Base-by-base conservation (phyloP, 1,140 invertebrate species). In the Drosophila simulans region DNA sequence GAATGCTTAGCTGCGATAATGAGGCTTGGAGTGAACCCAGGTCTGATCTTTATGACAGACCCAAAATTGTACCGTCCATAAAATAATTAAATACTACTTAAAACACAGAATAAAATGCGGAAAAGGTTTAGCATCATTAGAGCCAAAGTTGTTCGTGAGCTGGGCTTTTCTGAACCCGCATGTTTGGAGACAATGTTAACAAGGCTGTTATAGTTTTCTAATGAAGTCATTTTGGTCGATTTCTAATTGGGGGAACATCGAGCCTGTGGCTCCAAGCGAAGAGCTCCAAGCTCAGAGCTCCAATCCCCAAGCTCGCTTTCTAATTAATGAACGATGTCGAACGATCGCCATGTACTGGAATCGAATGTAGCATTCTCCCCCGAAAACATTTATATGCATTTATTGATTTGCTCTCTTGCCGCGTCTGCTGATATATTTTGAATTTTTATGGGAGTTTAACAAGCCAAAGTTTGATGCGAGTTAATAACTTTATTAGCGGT, bases 181-280 rank as follows among this genome's bases (percentile, higher is more conserved):
- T 79, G 73, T 70, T 40, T 52, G 46, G 65, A 77, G 79, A 88
- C 56, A 76, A 85, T 68, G 66, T 86, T 86, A 86, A 86, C 83
- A 86, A 83, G 83, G 70, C 62, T 88, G 83, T 86, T 86, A 86
- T 86, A 88, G 83, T 86, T 86, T 86, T 88, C 83, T 86, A 86
- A 86, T 86, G 83, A 86, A 86, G 83, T 88, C 83, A 88, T 86
- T 86, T 76, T 52, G 65, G 70, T 25, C 72, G 56, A 69, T 76
- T 86, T 88, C 83, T 88, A 86, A 88, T 86, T 88, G 78, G 83
- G 62, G 62, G 74, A 77, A 48, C 69, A 25, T 15, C 10, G 45
- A 27, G 55, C 35, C 63, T 39, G 57, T 10, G 78, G 73, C 49
- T 53, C 20, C 17, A 25, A 51, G 34, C 58, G 13, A 12, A 12